Percentiles rank a stretch among this genome's conserved stretches.
These are phyloP conservation scores for Xestoiulus laeticollis DNA, from an alignment of 2,888 invertebrate genomes.

Conservation along the genomic window DNA sequence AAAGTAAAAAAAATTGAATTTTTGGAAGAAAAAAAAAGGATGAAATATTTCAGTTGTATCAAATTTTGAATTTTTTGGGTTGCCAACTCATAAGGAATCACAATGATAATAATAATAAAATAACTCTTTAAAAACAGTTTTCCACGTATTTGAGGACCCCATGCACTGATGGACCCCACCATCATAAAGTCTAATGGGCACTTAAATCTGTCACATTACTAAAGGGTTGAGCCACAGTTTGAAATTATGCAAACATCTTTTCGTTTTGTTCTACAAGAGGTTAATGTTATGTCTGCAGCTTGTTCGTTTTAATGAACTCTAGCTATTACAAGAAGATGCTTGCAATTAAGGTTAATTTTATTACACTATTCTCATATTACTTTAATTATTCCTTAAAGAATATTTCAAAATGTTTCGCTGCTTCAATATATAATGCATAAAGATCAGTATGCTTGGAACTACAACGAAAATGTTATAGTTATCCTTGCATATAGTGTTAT, in stretches of 20 bases:
- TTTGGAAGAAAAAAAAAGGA: background rate
- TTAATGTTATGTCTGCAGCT: background rate
- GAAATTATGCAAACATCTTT: background rate
- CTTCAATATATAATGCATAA: too few species aligned
- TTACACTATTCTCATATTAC: background rate
- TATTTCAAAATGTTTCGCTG: background rate
- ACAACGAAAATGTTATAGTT: background rate
- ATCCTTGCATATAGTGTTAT: too few species aligned
- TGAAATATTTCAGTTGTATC: background rate
- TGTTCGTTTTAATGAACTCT: background rate
- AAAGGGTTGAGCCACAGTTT: background rate
- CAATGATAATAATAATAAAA: background rate
- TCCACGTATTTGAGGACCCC: too few species aligned
- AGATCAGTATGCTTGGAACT: background rate
- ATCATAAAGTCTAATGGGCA: too few species aligned
- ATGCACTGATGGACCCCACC: too few species aligned
- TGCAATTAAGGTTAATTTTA: slow-evolving; percentile 28
- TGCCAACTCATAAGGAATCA: background rate
- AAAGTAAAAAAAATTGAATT: background rate
- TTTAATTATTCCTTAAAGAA: slow-evolving; percentile 12
- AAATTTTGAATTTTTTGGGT: background rate
- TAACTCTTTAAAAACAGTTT: too few species aligned
- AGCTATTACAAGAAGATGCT: background rate
- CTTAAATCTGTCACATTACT: background rate
- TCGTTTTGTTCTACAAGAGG: background rate